A percentile compares a stretch with the other conserved stretches of the same genome.
phyloP scores from a whole-genome alignment of 2,113 vertebrate species.

The Syngnathoides biaculeatus region DNA sequence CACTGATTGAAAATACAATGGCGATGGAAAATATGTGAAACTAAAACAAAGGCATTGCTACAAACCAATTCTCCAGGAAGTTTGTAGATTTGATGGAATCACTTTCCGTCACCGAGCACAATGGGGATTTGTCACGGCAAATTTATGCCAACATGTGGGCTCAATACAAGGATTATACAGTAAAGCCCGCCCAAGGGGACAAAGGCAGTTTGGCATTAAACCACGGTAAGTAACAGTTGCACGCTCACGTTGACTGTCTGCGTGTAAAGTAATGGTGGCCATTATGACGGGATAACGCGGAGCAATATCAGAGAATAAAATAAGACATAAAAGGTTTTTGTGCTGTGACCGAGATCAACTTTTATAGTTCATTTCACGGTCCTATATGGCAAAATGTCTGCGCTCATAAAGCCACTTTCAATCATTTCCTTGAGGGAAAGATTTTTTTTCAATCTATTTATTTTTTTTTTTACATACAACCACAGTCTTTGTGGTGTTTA shows the following conservation, averaged over 20 bases:
- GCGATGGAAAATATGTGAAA: neutral
- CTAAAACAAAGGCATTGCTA: neutral
- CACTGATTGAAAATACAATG: neutral
- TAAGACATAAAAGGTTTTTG: neutral
- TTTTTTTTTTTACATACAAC: neutral
- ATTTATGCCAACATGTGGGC: slow-evolving; percentile 37
- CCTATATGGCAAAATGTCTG: neutral
- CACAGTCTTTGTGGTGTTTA: neutral
- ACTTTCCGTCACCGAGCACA: slow-evolving; percentile 24
- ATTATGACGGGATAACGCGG: neutral
- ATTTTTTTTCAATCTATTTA: no score
- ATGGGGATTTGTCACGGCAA: slow-evolving; percentile 45
- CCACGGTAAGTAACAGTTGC: neutral
- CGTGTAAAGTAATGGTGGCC: neutral
- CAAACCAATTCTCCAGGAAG: slow-evolving; percentile 3
- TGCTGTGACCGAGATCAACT: neutral
- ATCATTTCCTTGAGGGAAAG: neutral
- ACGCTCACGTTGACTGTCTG: neutral
- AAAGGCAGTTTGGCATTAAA: slow-evolving; percentile 5
- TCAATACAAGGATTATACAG: slow-evolving; percentile 43
- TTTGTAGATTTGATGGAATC: slow-evolving; percentile 11
- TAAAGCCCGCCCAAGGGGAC: slow-evolving; percentile 22
- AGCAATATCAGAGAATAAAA: neutral
- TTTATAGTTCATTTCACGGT: neutral
- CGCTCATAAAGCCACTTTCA: neutral